Percentiles rank a stretch among this genome's conserved stretches.
phyloP scores from a whole-genome alignment of 1,140 invertebrate genomes.

The Mya arenaria region DNA sequence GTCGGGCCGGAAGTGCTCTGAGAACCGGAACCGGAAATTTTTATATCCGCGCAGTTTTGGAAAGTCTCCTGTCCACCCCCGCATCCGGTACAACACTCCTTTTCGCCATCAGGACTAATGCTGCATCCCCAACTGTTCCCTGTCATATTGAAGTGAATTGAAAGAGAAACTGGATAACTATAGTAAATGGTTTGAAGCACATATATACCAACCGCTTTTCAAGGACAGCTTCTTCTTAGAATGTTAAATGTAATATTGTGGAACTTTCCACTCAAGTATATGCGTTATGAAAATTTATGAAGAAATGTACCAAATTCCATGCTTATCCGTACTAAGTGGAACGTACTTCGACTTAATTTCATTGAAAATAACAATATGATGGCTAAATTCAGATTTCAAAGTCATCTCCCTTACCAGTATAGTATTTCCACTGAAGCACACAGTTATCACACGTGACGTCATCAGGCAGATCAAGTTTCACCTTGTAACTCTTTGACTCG shows the following conservation, averaged over 20 bases:
- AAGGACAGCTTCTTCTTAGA: too few relatives aligned
- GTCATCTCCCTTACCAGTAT: conserved; percentile 49
- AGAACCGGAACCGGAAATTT: conserved; percentile 80
- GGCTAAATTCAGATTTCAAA: background rate
- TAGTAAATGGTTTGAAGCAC: too few relatives aligned
- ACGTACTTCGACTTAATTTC: too few relatives aligned
- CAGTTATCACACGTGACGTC: conserved; percentile 58
- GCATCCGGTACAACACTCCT: conserved; percentile 73
- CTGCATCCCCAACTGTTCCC: conserved; percentile 72
- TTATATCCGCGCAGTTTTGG: conserved; percentile 86
- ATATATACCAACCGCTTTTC: too few relatives aligned
- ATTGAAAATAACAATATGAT: too few relatives aligned
- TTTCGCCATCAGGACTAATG: too few relatives aligned
- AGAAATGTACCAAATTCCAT: too few relatives aligned
- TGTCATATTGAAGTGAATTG: background rate
- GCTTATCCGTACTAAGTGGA: too few relatives aligned
- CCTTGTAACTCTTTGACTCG: background rate
- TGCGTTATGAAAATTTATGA: too few relatives aligned
- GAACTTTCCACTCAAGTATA: too few relatives aligned
- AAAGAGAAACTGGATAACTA: background rate
- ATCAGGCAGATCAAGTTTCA: conserved; percentile 47
- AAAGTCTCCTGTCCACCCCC: conserved; percentile 84
- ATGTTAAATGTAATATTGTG: too few relatives aligned
- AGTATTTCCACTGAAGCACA: conserved; percentile 64
- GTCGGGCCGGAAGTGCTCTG: too few relatives aligned